phyloP scores from a whole-genome alignment of 2,888 invertebrate genomes.

The Brachyptera risi region DNA sequence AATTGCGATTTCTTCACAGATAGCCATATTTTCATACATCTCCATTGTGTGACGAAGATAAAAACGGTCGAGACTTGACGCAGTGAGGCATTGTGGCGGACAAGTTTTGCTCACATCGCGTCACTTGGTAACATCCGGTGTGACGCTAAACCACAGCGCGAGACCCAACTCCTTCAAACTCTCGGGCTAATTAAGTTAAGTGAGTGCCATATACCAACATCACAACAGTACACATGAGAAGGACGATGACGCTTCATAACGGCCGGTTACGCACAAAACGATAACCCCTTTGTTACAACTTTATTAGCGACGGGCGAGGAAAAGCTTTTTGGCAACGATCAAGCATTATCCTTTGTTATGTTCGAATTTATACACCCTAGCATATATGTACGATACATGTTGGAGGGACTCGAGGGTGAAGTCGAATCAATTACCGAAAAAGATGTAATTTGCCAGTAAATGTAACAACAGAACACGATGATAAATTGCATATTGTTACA shows the following conservation, averaged over 20 bases:
- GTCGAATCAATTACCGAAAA: too few species aligned
- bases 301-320: neutral
- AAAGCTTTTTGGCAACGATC: too few species aligned
- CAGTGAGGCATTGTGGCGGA: too few species aligned
- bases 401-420: too few species aligned
- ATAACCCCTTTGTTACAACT: neutral
- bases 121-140: neutral
- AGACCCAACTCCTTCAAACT: constrained; percentile 9
- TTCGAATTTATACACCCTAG: too few species aligned
- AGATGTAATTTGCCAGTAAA: too few species aligned
- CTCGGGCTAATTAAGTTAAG: constrained; percentile 20
- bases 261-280: neutral
- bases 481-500: too few species aligned
- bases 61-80: neutral
- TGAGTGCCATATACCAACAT: constrained; percentile 6
- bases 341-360: too few species aligned
- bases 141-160: constrained; percentile 14
- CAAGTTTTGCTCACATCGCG: constrained; percentile 3
- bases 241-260: neutral
- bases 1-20: neutral
- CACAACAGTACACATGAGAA: neutral
- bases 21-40: neutral
- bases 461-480: too few species aligned
- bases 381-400: too few species aligned
- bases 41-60: constrained; percentile 1